phyloP scores from a whole-genome alignment of 2,888 invertebrate species.

The Cephonodes hylas region DNA sequence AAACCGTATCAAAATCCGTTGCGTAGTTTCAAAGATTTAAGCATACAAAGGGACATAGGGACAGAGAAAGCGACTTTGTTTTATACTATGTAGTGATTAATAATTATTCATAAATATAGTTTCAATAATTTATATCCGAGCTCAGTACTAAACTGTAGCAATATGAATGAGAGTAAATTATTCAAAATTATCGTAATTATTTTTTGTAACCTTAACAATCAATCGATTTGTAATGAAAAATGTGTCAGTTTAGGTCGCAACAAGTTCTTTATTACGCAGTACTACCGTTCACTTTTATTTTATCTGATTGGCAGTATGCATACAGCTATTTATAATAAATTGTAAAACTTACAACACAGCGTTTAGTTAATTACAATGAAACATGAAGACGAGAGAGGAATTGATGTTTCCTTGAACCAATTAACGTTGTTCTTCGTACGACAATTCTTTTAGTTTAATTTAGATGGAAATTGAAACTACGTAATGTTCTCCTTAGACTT shows the following conservation, averaged over 20 bases:
- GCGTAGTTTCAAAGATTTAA: no score
- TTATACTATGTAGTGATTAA: no score
- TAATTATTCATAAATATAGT: no score
- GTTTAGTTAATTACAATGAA: neutral
- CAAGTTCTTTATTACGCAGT: neutral
- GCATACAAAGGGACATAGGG: no score
- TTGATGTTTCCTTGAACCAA: constrained; percentile 14
- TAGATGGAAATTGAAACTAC: neutral
- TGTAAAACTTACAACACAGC: constrained; percentile 5
- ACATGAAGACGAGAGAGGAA: neutral
- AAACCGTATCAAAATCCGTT: no score
- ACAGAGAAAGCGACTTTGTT: no score
- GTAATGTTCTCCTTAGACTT: neutral
- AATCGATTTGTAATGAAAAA: neutral
- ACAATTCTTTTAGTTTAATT: neutral
- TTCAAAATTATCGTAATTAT: no score
- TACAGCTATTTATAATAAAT: neutral
- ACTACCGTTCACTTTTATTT: neutral
- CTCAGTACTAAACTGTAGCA: no score
- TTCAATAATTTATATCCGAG: no score
- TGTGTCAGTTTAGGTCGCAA: neutral
- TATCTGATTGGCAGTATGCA: neutral
- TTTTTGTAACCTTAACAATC: no score
- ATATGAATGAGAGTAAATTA: no score
- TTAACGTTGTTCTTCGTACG: constrained; percentile 6